A percentile compares a stretch with the other conserved stretches of the same genome.
Evolutionary conservation across 2,888 invertebrate species (phyloP).

Genomic region (Teleiodes luculella): DNA sequence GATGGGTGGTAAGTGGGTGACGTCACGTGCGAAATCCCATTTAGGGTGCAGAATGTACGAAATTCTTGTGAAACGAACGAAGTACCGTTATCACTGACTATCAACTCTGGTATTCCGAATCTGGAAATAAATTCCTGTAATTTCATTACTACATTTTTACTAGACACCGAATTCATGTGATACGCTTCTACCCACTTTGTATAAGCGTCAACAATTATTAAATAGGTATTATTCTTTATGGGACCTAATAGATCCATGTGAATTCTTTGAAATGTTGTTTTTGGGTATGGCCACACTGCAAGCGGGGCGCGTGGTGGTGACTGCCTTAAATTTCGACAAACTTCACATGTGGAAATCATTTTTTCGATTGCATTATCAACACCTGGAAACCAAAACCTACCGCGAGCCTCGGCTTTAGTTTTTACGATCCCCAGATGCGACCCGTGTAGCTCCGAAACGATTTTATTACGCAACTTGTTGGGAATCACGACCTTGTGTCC

Average conservation of each 20-base stretch:
- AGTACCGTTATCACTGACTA: constrained; percentile 31
- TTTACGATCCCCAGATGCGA: constrained; percentile 20
- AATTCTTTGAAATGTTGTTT: constrained; percentile 18
- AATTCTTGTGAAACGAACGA: constrained; percentile 26
- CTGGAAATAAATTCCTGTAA: constrained; percentile 28
- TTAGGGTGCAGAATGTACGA: constrained; percentile 23
- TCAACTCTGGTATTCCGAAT: constrained; percentile 24
- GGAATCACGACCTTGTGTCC: constrained; percentile 20
- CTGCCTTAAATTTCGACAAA: constrained; percentile 15
- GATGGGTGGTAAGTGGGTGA: constrained; percentile 29
- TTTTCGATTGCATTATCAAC: constrained; percentile 19
- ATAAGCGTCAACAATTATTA: too few relatives aligned
- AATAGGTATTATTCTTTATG: too few relatives aligned
- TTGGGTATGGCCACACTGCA: constrained; percentile 13
- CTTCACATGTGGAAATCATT: constrained; percentile 10
- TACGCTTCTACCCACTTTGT: too few relatives aligned
- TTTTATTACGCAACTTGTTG: neutral
- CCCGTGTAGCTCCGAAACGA: constrained; percentile 13
- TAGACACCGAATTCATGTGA: too few relatives aligned
- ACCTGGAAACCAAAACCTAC: constrained; percentile 20
- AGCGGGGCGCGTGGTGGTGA: constrained; percentile 16
- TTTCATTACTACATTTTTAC: constrained; percentile 24
- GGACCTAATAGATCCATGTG: constrained; percentile 25
- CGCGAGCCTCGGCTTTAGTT: constrained; percentile 21
- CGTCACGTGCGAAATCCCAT: constrained; percentile 27